phyloP scores from a whole-genome alignment of 2,113 vertebrate species.

The Sebastes fasciatus region DNA sequence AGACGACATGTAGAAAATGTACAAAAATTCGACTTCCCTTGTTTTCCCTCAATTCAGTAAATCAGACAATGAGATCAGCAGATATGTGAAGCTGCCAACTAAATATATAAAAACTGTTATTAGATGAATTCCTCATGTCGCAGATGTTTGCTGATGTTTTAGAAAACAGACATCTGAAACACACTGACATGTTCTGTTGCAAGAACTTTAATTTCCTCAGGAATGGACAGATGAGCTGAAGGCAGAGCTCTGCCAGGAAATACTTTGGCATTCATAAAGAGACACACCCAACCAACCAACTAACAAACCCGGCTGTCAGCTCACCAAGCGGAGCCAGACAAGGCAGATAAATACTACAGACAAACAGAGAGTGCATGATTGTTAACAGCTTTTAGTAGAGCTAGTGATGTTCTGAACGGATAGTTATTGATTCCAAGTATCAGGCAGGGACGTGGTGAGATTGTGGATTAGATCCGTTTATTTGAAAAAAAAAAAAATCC shows the following conservation, averaged over 20 bases:
- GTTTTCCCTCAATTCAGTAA: neutral
- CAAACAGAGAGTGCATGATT: neutral
- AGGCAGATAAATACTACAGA: neutral
- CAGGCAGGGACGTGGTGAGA: neutral
- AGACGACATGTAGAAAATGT: too few species aligned
- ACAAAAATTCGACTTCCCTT: too few species aligned
- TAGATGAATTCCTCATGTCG: neutral
- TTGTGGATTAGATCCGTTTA: neutral
- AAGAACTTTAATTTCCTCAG: slow-evolving; percentile 73
- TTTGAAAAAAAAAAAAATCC: neutral
- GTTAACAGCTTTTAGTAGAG: neutral
- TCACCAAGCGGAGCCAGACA: neutral
- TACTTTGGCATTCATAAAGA: slow-evolving; percentile 33
- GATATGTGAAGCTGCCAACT: neutral
- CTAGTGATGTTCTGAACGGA: neutral
- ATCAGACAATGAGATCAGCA: neutral
- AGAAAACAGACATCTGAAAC: slow-evolving; percentile 19
- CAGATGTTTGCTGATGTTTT: neutral
- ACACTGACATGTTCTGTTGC: slow-evolving; percentile 31
- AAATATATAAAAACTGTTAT: too few species aligned
- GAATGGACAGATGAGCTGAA: slow-evolving; percentile 49
- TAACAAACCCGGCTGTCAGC: neutral
- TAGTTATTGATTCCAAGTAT: neutral
- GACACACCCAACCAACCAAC: neutral
- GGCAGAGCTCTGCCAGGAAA: slow-evolving; percentile 61